A percentile compares a stretch with the other conserved stretches of the same genome.
Evolutionary conservation across 1,140 invertebrate species (phyloP).

Genomic region (Chionoecetes opilio): DNA sequence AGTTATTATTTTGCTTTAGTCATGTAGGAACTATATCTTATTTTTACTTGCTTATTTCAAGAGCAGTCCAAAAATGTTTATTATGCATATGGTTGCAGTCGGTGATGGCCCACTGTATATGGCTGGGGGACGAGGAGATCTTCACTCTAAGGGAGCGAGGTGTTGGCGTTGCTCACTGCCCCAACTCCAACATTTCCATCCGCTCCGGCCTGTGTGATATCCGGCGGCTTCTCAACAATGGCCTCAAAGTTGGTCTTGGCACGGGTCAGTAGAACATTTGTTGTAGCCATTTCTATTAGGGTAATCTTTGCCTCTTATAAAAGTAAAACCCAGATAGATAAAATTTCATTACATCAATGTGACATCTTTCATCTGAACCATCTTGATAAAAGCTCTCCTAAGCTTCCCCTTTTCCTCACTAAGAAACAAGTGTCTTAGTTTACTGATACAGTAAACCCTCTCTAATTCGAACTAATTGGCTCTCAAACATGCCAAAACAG

Average conservation of each 20-base stretch:
- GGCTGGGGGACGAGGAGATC: constrained; percentile 90
- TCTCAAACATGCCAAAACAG: too few species aligned
- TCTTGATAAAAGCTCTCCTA: too few species aligned
- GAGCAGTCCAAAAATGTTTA: neutral
- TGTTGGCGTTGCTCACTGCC: constrained; percentile 92
- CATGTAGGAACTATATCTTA: neutral
- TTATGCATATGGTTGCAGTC: constrained; percentile 85
- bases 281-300: too few species aligned
- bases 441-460: too few species aligned
- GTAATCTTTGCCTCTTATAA: too few species aligned
- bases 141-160: constrained; percentile 87
- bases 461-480: too few species aligned
- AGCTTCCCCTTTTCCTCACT: too few species aligned
- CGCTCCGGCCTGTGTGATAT: constrained; percentile 93
- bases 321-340: too few species aligned
- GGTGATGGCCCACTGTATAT: constrained; percentile 92
- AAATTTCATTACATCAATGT: too few species aligned
- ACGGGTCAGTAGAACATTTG: constrained; percentile 87
- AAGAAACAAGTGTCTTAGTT: too few species aligned
- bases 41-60: constrained; percentile 6
- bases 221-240: constrained; percentile 86
- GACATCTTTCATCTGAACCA: constrained; percentile 2
- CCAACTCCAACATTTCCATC: constrained; percentile 93
- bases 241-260: constrained; percentile 92
- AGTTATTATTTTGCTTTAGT: neutral